Evolutionary conservation across 2,797 vertebrate genomes (phyloP).

Genomic region (Adrianichthys oophorus): DNA sequence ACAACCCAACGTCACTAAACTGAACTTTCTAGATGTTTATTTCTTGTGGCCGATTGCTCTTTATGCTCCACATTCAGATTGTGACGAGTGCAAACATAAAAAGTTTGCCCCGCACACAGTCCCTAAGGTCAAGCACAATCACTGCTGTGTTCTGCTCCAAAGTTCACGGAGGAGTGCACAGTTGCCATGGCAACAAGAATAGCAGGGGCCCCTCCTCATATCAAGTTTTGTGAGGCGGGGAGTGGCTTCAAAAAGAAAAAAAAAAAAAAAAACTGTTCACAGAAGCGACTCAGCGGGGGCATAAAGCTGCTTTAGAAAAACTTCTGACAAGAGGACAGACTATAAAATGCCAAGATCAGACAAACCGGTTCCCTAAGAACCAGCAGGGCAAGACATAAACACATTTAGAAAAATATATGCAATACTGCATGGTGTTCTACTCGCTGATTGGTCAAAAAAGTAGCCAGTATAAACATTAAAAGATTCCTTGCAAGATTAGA

Average conservation of each 20-base stretch:
- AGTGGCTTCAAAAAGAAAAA: conserved; percentile 43
- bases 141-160: conserved; percentile 62
- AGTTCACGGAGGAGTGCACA: conserved; percentile 73
- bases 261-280: conserved; percentile 15
- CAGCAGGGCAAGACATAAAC: conserved; percentile 9
- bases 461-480: conserved; percentile 11
- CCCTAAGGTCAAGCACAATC: conserved; percentile 70
- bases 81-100: conserved; percentile 37
- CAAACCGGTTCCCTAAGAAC: conserved; percentile 17
- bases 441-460: no score
- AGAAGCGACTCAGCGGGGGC: conserved; percentile 22
- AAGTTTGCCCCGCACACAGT: conserved; percentile 36
- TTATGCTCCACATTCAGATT: neutral
- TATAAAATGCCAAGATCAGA: conserved; percentile 9
- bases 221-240: conserved; percentile 60
- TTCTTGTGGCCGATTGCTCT: neutral
- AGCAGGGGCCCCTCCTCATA: conserved; percentile 52
- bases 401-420: neutral
- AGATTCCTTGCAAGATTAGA: neutral
- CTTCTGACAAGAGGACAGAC: conserved; percentile 12
- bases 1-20: no score
- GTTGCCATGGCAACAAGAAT: conserved; percentile 66
- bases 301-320: conserved; percentile 29
- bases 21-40: neutral
- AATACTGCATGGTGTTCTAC: no score